These are phyloP conservation scores for Nycticebus coucang DNA, from an alignment of 2,113 vertebrate species.

Conservation along the genomic window DNA sequence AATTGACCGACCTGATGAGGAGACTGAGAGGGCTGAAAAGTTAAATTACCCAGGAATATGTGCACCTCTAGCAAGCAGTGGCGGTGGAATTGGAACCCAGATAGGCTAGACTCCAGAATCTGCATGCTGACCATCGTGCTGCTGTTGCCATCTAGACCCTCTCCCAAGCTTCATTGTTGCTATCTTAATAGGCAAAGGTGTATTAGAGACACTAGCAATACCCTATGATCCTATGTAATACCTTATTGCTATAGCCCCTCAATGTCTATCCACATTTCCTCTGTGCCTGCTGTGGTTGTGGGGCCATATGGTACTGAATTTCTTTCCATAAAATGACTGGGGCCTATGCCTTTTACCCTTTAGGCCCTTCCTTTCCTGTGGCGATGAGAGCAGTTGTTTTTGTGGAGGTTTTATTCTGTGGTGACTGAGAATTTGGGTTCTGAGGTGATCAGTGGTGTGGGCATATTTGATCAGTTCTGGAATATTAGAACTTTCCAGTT, in stretches of 20 bases:
- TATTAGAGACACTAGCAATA: neutral
- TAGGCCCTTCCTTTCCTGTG: neutral
- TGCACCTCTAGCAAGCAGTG: neutral
- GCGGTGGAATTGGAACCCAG: neutral
- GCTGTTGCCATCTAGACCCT: too few species aligned
- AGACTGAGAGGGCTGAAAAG: neutral
- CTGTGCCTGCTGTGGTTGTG: neutral
- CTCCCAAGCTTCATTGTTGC: neutral
- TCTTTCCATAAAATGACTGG: neutral
- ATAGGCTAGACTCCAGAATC: neutral
- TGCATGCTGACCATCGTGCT: neutral
- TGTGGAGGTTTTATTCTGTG: neutral
- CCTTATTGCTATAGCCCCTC: neutral
- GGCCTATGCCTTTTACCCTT: neutral
- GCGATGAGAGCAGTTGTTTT: neutral
- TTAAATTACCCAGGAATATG: neutral
- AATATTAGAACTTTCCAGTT: neutral
- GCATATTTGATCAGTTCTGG: neutral
- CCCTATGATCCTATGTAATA: neutral
- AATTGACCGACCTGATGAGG: neutral
- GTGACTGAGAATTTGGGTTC: slow-evolving; percentile 16
- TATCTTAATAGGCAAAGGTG: neutral
- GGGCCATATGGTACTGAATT: neutral
- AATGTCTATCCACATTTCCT: neutral
- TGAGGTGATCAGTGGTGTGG: neutral